Percentiles rank a stretch among this genome's conserved stretches.
Evolutionary conservation across 2,888 invertebrate genomes (phyloP).

Genomic region (Temnothorax rugatulus): DNA sequence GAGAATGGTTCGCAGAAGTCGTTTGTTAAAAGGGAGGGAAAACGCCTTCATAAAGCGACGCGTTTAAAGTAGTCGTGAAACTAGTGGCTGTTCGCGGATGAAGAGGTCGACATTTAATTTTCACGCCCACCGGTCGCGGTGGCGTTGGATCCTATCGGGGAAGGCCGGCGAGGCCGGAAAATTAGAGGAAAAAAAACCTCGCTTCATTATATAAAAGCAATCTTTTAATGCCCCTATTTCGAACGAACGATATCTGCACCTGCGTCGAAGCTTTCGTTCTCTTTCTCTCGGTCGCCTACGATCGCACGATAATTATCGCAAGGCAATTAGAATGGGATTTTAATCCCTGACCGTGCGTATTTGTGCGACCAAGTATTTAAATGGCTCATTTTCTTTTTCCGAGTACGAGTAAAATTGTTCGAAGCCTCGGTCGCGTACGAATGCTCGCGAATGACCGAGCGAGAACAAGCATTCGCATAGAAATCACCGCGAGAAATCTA

Average conservation of each 20-base stretch:
- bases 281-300: background rate
- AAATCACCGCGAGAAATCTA: constrained; percentile 32
- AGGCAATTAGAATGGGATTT: constrained; percentile 68
- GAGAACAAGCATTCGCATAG: constrained; percentile 58
- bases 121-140: constrained; percentile 21
- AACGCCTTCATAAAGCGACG: constrained; percentile 36
- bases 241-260: constrained; percentile 56
- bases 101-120: constrained; percentile 55
- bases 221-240: constrained; percentile 65
- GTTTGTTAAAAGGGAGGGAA: constrained; percentile 33
- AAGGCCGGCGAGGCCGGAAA: background rate
- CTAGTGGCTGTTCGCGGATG: constrained; percentile 34
- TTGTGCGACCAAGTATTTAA: constrained; percentile 59
- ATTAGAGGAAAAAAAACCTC: constrained; percentile 25
- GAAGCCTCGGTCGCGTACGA: constrained; percentile 27
- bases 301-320: constrained; percentile 66
- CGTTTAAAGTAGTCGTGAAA: constrained; percentile 44
- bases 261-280: constrained; percentile 33
- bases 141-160: constrained; percentile 6
- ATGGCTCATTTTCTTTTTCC: background rate
- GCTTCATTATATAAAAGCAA: constrained; percentile 58
- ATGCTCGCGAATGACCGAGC: constrained; percentile 54
- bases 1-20: constrained; percentile 29
- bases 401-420: constrained; percentile 61
- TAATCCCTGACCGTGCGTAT: constrained; percentile 60